A percentile compares a stretch with the other conserved stretches of the same genome.
Conservation (phyloP, 2,113 vertebrate genomes). For the Gasterosteus aculeatus region DNA sequence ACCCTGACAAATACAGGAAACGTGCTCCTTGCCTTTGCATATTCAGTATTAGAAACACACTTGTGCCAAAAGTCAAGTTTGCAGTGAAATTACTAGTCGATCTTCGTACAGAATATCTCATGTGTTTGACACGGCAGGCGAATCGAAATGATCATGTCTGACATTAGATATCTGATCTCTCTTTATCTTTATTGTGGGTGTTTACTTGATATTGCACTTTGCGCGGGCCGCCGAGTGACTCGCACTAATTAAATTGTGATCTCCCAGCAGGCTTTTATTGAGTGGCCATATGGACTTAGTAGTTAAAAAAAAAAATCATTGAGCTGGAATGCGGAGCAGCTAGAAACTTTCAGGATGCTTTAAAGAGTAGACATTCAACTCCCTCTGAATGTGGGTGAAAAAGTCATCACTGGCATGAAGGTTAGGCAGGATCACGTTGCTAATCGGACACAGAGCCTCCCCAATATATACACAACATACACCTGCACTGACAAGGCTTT, state of each 20-base stretch:
- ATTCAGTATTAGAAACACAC: not conserved
- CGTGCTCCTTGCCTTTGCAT: not conserved
- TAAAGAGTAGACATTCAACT: conserved; percentile 9
- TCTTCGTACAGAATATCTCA: not conserved
- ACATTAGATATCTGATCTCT: conserved; percentile 11
- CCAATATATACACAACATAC: not conserved
- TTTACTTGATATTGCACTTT: conserved; percentile 33
- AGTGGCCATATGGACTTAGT: conserved; percentile 33
- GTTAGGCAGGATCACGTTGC: conserved; percentile 39
- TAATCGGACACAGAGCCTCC: conserved; percentile 15
- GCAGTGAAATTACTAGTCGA: not conserved
- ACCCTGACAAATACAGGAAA: conserved; percentile 1
- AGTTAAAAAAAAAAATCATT: not conserved
- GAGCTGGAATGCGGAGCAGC: not conserved
- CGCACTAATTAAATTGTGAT: conserved; percentile 39
- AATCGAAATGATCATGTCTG: conserved; percentile 31
- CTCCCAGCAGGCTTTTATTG: conserved; percentile 47
- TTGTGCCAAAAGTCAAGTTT: not conserved
- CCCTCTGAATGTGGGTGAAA: conserved; percentile 17
- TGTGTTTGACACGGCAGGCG: not conserved
- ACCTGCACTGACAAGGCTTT: not conserved
- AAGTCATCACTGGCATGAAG: conserved; percentile 27
- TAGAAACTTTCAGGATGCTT: not conserved
- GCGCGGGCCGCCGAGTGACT: conserved; percentile 33
- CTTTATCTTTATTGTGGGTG: conserved; percentile 10